Conservation (phyloP, 2,888 invertebrate genomes). For the Apomyelois bistriatella region DNA sequence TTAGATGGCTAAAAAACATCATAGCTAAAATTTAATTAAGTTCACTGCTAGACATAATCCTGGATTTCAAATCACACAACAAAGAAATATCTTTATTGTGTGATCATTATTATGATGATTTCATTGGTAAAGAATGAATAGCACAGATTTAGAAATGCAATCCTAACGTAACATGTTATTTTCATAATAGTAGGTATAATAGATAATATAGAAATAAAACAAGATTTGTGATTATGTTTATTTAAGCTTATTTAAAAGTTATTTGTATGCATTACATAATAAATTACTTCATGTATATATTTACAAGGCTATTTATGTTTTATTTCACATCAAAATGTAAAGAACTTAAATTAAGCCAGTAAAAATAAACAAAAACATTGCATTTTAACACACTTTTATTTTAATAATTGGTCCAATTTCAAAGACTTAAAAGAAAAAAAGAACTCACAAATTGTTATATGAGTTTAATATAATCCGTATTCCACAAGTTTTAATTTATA, state of each 20-base stretch:
- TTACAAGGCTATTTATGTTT: conserved; percentile 22
- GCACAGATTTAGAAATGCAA: too few species aligned
- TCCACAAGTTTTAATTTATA: conserved; percentile 3
- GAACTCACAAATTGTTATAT: background rate
- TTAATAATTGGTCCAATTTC: conserved; percentile 30
- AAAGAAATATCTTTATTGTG: too few species aligned
- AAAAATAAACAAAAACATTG: conserved; percentile 8
- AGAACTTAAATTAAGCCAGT: conserved; percentile 18
- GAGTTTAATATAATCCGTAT: background rate
- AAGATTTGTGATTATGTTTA: conserved; percentile 39
- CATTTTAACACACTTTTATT: conserved; percentile 16
- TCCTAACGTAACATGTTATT: too few species aligned
- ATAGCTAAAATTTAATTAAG: too few species aligned
- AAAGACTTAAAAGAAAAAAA: conserved; percentile 18
- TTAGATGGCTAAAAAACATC: too few species aligned
- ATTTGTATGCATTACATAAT: conserved; percentile 29
- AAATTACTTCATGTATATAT: conserved; percentile 14
- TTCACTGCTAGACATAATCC: too few species aligned
- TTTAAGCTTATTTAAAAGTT: conserved; percentile 55
- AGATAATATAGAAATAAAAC: conserved; percentile 15
- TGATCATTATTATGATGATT: too few species aligned
- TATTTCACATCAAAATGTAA: background rate
- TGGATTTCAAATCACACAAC: too few species aligned
- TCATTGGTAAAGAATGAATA: too few species aligned
- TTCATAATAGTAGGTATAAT: too few species aligned